Base-by-base conservation (phyloP, 2,888 invertebrate genomes). In the Unio delphinus region DNA sequence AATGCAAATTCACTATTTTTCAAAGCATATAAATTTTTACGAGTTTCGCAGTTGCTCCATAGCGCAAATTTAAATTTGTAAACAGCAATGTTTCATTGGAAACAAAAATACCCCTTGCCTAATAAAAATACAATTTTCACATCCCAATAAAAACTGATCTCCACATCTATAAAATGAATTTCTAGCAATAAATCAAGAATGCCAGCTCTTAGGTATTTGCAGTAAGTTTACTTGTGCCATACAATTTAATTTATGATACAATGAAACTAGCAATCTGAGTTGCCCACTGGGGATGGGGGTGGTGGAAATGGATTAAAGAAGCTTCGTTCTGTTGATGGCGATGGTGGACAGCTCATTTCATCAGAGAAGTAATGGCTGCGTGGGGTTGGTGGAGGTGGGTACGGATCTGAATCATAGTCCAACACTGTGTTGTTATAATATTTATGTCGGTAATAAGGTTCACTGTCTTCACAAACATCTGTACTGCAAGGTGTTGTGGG, bases 401-500 rank as follows among this genome's bases (percentile, higher is more conserved):
- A 93, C 26, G 94, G 93, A 78, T 94, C 94, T 56, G 92, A 74
- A 83, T 93, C 93, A 81, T 93, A 93, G 75, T 92, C 82, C 55
- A 78, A 65, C 63, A 80, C 65, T 8, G 82, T 78, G 71, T 80
- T 81, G 70, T 80, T 83, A 64, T 80, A 77, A 61, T 74, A 82
- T 72, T 78, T 80, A 72, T 81, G 80, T 66, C 74, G 77, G 58
- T 76, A 81, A 73, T 89, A 89, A 15, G 90, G 88, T 79, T 90
- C 90, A 79, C 90, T 90, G 74, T 91, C 90, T 89, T 96, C 95
- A 85, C 96, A 97, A 79, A 97, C 95, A 82, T 97, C 97, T 56
- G 97, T 97, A 79, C 96, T 96, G 87, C 96, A 97, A 0, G 97
- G 97, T 30, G 97, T 97, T 23, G 88, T 87, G 18, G 97, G 97